These are phyloP conservation scores for Avahi laniger DNA, from an alignment of 2,797 vertebrate genomes.

Conservation along the genomic window DNA sequence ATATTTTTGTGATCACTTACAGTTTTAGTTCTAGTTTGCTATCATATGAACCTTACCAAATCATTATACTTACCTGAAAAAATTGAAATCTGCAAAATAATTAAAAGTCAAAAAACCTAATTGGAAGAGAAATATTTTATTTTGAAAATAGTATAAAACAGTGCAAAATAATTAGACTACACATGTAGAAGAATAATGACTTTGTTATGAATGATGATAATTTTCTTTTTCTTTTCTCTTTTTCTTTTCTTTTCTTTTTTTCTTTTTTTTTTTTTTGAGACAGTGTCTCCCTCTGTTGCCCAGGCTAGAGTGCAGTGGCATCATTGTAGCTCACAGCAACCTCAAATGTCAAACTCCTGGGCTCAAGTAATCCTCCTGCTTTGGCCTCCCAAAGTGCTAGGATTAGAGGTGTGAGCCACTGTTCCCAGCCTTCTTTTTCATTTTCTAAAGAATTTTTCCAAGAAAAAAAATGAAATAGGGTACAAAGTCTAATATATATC, in stretches of 20 bases:
- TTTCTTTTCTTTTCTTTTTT: not conserved
- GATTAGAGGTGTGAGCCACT: not conserved
- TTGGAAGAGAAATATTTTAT: not conserved
- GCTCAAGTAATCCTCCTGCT: not conserved
- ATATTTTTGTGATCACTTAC: not conserved
- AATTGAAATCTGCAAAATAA: slow-evolving; percentile 27
- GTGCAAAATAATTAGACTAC: not conserved
- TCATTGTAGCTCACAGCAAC: not conserved
- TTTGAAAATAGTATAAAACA: not conserved
- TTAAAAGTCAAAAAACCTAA: not conserved
- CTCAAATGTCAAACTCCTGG: not conserved
- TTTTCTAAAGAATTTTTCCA: slow-evolving; percentile 40
- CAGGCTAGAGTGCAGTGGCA: not conserved
- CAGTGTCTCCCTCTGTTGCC: not conserved
- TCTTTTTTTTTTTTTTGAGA: not conserved
- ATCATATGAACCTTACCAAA: not conserved
- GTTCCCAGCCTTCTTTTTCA: not conserved
- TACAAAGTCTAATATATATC: not conserved
- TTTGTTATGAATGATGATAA: not conserved
- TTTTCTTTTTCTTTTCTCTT: slow-evolving; percentile 15
- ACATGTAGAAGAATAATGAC: slow-evolving; percentile 3
- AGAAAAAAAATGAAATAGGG: not conserved
- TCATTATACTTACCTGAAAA: not conserved
- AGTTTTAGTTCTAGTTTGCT: not conserved
- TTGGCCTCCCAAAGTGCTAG: not conserved